Percentiles rank a stretch among this genome's conserved stretches.
These are phyloP conservation scores for Chrysopa pallens DNA, from an alignment of 1,140 invertebrate species.

Conservation along the genomic window DNA sequence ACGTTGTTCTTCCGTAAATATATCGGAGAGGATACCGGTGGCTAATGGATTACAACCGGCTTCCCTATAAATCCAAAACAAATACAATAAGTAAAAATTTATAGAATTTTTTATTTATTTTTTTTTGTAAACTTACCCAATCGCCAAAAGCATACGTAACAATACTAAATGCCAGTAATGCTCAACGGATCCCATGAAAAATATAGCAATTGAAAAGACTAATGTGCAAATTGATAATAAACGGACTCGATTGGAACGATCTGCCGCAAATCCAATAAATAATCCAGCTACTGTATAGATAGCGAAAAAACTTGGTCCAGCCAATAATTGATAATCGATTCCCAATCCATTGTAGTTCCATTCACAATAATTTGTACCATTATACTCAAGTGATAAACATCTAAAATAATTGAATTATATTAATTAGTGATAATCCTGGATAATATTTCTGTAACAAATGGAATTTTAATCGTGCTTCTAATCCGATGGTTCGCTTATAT, in stretches of 20 bases:
- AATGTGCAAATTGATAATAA: constrained; percentile 58
- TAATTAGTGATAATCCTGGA: no score
- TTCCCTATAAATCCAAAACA: constrained; percentile 34
- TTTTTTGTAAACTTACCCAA: constrained; percentile 37
- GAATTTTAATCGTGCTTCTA: no score
- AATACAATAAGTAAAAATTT: no score
- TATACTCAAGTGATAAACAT: constrained; percentile 41
- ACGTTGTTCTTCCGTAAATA: constrained; percentile 63
- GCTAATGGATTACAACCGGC: constrained; percentile 80
- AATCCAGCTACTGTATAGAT: constrained; percentile 78
- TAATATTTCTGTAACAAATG: no score
- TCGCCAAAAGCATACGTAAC: constrained; percentile 70
- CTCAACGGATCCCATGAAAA: constrained; percentile 65
- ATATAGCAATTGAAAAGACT: constrained; percentile 64
- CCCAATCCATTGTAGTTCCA: constrained; percentile 88
- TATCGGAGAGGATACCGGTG: constrained; percentile 69
- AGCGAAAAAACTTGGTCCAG: constrained; percentile 80
- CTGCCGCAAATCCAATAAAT: constrained; percentile 64
- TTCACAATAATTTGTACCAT: constrained; percentile 60
- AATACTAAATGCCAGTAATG: constrained; percentile 82
- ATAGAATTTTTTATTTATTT: no score
- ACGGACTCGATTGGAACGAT: constrained; percentile 56
- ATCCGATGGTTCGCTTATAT: no score
- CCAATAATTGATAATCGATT: constrained; percentile 78
- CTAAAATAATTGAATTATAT: no score